These are phyloP conservation scores for Daktulosphaira vitifoliae DNA, from an alignment of 1,140 invertebrate genomes.

Conservation along the genomic window DNA sequence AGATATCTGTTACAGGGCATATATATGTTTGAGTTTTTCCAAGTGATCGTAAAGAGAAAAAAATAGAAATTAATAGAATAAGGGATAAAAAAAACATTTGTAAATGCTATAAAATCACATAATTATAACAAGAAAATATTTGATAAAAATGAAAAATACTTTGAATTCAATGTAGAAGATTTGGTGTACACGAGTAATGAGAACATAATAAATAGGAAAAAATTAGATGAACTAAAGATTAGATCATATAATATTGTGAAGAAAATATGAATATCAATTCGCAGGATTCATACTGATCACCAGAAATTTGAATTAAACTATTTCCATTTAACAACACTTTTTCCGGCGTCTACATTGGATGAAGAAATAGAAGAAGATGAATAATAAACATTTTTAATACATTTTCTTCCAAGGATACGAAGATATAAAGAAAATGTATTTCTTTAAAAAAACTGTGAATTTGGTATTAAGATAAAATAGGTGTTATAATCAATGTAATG, in stretches of 20 bases:
- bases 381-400: no score
- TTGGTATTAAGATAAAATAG: no score
- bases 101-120: slow-evolving; percentile 15
- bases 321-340: slow-evolving; percentile 34
- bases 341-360: no score
- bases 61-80: not conserved
- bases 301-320: slow-evolving; percentile 26
- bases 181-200: slow-evolving; percentile 11
- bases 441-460: no score
- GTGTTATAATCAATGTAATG: no score
- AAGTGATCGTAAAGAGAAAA: slow-evolving; percentile 27
- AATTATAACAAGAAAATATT: slow-evolving; percentile 9
- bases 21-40: slow-evolving; percentile 27
- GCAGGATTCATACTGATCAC: slow-evolving; percentile 27
- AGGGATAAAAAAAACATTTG: slow-evolving; percentile 3
- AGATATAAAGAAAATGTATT: no score
- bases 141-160: slow-evolving; percentile 10
- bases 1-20: slow-evolving; percentile 15
- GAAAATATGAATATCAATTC: slow-evolving; percentile 35
- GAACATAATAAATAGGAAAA: slow-evolving; percentile 38
- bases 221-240: slow-evolving; percentile 35
- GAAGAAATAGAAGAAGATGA: no score
- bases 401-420: no score
- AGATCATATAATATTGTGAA: slow-evolving; percentile 22
- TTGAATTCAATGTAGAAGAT: slow-evolving; percentile 13